Conservation (phyloP, 2,797 vertebrate genomes). For the Vultur gryphus region DNA sequence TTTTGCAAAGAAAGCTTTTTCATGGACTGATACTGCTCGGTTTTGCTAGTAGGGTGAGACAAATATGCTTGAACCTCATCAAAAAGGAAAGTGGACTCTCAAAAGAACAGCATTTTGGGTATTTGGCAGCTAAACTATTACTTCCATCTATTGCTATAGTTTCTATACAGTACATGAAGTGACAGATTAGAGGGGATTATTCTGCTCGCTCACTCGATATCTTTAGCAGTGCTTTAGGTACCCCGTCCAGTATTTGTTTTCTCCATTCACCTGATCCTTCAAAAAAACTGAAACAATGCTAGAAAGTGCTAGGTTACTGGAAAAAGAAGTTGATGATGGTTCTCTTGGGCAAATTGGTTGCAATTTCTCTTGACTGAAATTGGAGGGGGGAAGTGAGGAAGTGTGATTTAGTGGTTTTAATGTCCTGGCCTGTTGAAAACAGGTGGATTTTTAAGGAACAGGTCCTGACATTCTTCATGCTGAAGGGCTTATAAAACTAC, state of each 20-base stretch:
- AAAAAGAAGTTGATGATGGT: neutral
- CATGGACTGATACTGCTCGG: rapidly evolving
- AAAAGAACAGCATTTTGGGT: neutral
- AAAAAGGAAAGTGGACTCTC: neutral
- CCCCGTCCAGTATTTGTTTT: neutral
- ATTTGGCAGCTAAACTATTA: neutral
- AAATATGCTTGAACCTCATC: neutral
- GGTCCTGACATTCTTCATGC: neutral
- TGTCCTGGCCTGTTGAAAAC: neutral
- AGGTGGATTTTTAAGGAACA: slow-evolving; percentile 27
- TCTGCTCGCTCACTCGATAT: neutral
- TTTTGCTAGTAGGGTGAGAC: neutral
- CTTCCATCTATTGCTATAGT: neutral
- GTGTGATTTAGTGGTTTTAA: neutral
- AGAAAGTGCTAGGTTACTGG: neutral
- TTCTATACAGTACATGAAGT: neutral
- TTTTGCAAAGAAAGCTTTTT: neutral
- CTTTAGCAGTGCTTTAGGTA: neutral
- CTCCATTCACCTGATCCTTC: neutral
- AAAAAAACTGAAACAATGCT: neutral
- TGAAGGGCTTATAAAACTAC: neutral
- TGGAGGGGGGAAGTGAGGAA: neutral
- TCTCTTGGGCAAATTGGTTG: neutral
- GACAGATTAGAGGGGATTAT: neutral
- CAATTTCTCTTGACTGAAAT: neutral